Conservation (phyloP, 2,113 vertebrate genomes). For the Catharus fuscescens region DNA sequence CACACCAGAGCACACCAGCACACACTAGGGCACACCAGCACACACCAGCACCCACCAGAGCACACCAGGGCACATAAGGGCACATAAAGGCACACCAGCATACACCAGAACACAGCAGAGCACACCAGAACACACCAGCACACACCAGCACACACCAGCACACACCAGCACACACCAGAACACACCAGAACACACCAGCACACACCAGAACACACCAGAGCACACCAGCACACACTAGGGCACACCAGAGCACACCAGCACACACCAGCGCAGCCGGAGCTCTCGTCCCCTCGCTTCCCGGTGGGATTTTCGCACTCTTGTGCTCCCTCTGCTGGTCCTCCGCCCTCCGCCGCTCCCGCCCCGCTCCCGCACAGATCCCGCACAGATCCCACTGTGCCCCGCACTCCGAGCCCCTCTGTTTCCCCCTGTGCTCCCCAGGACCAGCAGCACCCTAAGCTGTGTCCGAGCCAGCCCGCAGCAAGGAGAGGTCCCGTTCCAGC, state of each 20-base stretch:
- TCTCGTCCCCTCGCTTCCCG: neutral
- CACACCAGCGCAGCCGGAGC: neutral
- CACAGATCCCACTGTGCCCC: neutral
- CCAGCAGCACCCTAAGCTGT: neutral
- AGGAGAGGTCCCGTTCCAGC: neutral
- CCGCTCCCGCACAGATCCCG: rapidly evolving
- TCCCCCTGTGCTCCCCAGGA: neutral
- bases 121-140: too few species aligned
- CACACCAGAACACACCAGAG: too few species aligned
- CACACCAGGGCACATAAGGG: neutral
- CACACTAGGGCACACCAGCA: neutral
- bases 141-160: too few species aligned
- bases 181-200: too few species aligned
- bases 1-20: too few species aligned
- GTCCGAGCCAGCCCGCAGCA: neutral
- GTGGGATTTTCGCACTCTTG: neutral
- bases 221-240: neutral
- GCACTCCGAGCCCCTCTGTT: neutral
- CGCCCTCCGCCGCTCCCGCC: neutral
- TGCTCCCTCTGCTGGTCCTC: constrained; percentile 60
- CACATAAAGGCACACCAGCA: too few species aligned
- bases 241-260: too few species aligned
- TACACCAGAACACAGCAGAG: too few species aligned
- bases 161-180: too few species aligned
- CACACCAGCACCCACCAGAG: neutral